Percentiles rank a stretch among this genome's conserved stretches.
Conservation (phyloP, 2,113 vertebrate species). For the Carollia perspicillata region DNA sequence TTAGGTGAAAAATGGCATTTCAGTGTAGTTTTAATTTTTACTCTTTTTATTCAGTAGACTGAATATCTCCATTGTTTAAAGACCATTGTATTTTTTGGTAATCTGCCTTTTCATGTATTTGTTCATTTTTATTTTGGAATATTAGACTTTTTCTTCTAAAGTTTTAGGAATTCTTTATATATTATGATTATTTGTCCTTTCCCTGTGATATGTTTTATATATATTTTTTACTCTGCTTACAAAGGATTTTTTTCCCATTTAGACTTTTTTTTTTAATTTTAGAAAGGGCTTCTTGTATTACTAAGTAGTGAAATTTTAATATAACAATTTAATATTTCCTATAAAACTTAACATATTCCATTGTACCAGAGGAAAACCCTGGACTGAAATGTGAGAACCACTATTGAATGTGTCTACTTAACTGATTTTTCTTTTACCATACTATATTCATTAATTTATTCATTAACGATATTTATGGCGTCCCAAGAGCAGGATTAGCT, state of each 20-base stretch:
- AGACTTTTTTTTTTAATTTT: not conserved
- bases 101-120: not conserved
- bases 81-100: not conserved
- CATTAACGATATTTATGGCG: not conserved
- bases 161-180: not conserved
- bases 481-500: too few species aligned
- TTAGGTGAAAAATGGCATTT: not conserved
- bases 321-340: not conserved
- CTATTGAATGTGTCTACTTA: not conserved
- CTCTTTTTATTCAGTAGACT: not conserved
- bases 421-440: slow-evolving; percentile 25
- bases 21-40: too few species aligned
- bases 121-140: not conserved
- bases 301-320: not conserved
- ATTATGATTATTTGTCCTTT: not conserved
- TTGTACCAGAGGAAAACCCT: not conserved
- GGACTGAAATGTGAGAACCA: not conserved
- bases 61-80: not conserved
- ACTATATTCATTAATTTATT: not conserved
- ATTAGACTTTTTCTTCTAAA: not conserved
- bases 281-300: not conserved
- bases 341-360: not conserved
- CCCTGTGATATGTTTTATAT: not conserved
- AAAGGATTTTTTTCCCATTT: not conserved
- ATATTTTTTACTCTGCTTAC: not conserved